Percentiles rank a stretch among this genome's conserved stretches.
These are phyloP conservation scores for Phyllostomus discolor DNA, from an alignment of 2,113 vertebrate genomes.

Conservation along the genomic window DNA sequence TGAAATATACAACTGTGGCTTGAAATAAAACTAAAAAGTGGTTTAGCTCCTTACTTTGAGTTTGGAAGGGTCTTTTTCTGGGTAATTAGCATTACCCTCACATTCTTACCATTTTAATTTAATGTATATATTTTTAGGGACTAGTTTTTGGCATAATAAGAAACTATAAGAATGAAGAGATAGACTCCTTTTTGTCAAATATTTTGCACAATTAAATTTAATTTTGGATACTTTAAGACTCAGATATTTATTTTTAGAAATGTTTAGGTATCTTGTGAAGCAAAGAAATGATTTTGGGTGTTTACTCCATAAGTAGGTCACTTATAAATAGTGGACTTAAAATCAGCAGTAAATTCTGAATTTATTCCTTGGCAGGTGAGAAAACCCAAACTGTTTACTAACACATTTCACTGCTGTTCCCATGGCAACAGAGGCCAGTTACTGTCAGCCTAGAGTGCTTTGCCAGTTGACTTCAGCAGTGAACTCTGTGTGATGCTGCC, in stretches of 20 bases:
- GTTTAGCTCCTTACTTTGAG: not conserved
- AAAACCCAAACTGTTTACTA: conserved; percentile 51
- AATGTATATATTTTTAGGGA: not conserved
- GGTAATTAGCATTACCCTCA: not conserved
- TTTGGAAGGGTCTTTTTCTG: conserved; percentile 16
- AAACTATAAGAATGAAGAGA: not conserved
- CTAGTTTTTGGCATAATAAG: not conserved
- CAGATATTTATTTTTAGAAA: not conserved
- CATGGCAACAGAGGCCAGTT: conserved; percentile 39
- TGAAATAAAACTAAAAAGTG: conserved; percentile 5
- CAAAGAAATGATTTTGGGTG: conserved; percentile 26
- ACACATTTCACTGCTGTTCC: conserved; percentile 40
- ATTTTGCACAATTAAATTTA: not conserved
- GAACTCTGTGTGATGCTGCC: conserved; percentile 68
- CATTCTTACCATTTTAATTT: not conserved
- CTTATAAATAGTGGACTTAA: conserved; percentile 38
- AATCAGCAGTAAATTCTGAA: conserved; percentile 33
- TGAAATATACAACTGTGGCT: not conserved
- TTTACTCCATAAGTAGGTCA: not conserved
- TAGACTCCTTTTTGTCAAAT: not conserved
- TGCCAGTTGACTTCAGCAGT: conserved; percentile 56
- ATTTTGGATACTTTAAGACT: not conserved
- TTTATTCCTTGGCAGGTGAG: conserved; percentile 39
- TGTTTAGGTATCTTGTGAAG: not conserved
- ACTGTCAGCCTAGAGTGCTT: conserved; percentile 48